phyloP scores from a whole-genome alignment of 2,888 invertebrate species.

The Hipparchia sbordonii region DNA sequence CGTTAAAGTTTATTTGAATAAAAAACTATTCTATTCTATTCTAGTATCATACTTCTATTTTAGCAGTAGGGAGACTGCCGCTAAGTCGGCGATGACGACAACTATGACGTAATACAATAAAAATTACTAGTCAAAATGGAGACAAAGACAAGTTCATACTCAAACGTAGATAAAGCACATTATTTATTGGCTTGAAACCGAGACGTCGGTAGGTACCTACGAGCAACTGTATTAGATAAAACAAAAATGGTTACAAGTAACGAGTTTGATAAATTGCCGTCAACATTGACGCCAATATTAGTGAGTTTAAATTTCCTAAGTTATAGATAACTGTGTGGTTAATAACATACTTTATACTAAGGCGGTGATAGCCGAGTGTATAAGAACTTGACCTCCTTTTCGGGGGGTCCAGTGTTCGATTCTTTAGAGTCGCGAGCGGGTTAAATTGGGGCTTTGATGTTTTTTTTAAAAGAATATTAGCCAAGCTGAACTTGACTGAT shows the following conservation, averaged over 20 bases:
- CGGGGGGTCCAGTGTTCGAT: too few relatives aligned
- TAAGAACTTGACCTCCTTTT: too few relatives aligned
- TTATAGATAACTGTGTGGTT: too few relatives aligned
- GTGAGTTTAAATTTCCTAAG: not conserved
- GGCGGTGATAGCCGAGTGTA: too few relatives aligned
- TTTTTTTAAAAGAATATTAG: too few relatives aligned
- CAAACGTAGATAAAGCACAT: constrained; percentile 29
- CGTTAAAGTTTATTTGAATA: too few relatives aligned
- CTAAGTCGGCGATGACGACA: not conserved
- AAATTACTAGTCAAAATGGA: constrained; percentile 27
- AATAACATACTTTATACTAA: too few relatives aligned
- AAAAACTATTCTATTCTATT: too few relatives aligned
- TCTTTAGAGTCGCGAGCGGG: too few relatives aligned
- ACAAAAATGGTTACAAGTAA: constrained; percentile 19
- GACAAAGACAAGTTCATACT: constrained; percentile 30
- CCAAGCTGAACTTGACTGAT: too few relatives aligned
- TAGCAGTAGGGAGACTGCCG: not conserved
- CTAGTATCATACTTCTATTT: not conserved
- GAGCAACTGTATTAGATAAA: constrained; percentile 20
- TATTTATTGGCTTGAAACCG: constrained; percentile 14
- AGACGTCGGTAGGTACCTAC: constrained; percentile 1
- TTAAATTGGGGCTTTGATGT: too few relatives aligned
- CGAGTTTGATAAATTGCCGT: constrained; percentile 17
- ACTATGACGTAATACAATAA: not conserved
- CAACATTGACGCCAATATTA: not conserved